Base-by-base conservation (phyloP, 2,888 invertebrate species). In the Dynastes hyllus region DNA sequence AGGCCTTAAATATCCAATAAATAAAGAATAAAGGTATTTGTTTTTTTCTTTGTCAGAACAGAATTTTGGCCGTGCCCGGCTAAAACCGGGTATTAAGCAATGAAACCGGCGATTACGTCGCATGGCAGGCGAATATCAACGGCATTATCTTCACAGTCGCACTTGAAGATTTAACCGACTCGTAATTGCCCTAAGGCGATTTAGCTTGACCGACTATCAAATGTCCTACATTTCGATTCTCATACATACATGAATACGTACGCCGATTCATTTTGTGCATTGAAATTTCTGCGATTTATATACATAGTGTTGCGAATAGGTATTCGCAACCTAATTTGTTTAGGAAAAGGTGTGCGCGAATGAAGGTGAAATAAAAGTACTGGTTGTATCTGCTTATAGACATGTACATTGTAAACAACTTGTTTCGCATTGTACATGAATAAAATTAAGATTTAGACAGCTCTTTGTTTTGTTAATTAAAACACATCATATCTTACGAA, bases 171-270 rank as follows among this genome's bases (percentile, higher is more conserved):
- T 69, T 29, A 69, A 69, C 51, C 27, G 29, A 51, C 27, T 69
- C 29, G 69, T 16, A 40, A 29, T 55, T 8, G 29, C 67, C 78
- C 32, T 40, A 75, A 78, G 79, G 80, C 67, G 40, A 81, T 75
- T 73, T 55, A 77, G 80, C 73, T 78, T 81, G 81, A 81, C 81
- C 81, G 80, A 81, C 81, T 79, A 81, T 80, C 80, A 78, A 76
- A 65, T 76, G 81, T 79, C 81, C 81, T 80, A 81, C 81, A 69
- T 81, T 77, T 53, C 55, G 53, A 67, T 69, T 22, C 51, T 69
- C 22, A 51, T 69, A 27, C 55, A 22, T 55, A 55, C 53, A 13
- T 4, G 53, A 13, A 53, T 53, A 53, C 22, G 6, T 6, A 22
- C 69, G 50, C 22, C n/a, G 40, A 29, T 69, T 51, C 51, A 51